Evolutionary conservation across 2,888 invertebrate genomes (phyloP).

Genomic region (Eupithecia inturbata): DNA sequence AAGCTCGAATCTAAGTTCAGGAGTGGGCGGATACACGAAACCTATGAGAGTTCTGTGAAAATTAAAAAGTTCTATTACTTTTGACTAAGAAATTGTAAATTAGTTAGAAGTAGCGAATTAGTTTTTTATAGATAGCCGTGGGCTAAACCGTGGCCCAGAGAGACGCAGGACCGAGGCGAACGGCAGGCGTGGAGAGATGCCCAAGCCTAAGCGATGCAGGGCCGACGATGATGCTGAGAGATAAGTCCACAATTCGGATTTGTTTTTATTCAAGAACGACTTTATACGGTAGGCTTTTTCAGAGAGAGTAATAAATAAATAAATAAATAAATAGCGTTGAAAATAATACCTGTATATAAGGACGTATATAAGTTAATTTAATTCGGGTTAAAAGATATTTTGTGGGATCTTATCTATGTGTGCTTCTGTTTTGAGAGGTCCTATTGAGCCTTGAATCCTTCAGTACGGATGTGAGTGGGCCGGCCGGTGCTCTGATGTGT

Average conservation of each 20-base stretch:
- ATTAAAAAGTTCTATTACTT: background rate
- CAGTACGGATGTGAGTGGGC: slow-evolving; percentile 15
- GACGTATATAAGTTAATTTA: too few relatives aligned
- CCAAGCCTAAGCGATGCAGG: background rate
- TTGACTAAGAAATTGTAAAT: background rate
- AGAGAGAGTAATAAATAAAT: too few relatives aligned
- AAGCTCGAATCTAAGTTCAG: slow-evolving; percentile 2
- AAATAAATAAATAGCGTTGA: too few relatives aligned
- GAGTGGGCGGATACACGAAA: background rate
- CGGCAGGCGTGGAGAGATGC: background rate
- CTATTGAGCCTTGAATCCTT: background rate
- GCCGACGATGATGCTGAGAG: background rate
- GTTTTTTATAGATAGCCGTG: background rate
- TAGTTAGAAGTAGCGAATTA: background rate
- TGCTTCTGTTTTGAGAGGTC: background rate
- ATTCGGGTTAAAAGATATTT: background rate
- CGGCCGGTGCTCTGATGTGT: slow-evolving; percentile 32
- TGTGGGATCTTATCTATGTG: background rate
- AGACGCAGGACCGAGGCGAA: background rate
- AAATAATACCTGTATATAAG: too few relatives aligned
- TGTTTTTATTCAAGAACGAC: too few relatives aligned
- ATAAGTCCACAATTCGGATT: background rate
- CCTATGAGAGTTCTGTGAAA: background rate
- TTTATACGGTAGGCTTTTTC: too few relatives aligned
- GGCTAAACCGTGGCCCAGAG: background rate